Base-by-base conservation (phyloP, 2,113 vertebrate species). In the Todiramphus saurophagus region DNA sequence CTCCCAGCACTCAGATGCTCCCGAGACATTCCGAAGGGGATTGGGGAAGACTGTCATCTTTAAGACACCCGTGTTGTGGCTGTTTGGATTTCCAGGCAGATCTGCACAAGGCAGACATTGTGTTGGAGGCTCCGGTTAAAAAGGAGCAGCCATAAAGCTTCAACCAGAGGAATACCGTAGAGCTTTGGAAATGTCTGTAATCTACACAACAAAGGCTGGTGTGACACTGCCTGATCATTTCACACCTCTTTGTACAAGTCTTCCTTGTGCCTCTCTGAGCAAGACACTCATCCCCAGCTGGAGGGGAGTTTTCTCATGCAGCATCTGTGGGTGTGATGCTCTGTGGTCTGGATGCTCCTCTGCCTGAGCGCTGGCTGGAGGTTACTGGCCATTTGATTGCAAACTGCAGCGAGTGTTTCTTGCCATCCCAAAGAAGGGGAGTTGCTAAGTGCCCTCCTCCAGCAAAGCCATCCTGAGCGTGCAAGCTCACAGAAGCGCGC, bases 1-100 rank as follows among this genome's bases (percentile, higher is more conserved):
- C 66, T 20, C 1, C 1, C 60, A 48, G 53, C 43, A 28, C 24
- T 3, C 48, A 30, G 35, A 6, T 6, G 4, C 23, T 35, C 10
- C 23, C 0, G 41, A 17, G 73, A 53, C 0, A 0, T 35, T 37
- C 23, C 13, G 53, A 24, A 30, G 24, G 78, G 59, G 69, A 53
- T 39, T 1, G 7, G 82, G 28, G 70, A 72, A 30, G n/a, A 7
- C 80, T 73, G 77, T 72, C 83, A 76, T 18, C 69, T 76, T 20
- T 16, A 10, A 85, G 80, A 23, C 13, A 2, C 35, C 63, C 41
- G 56, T 78, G 23, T 60, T 15, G 2, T 1, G 41, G 41, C 16
- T 75, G 48, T 87, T 76, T 83, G 89, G 86, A 58, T 87, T 84
- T 80, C 63, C 74, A 87, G 77, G n/a, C 76, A 75, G 72, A 78